A percentile compares a stretch with the other conserved stretches of the same genome.
phyloP scores from a whole-genome alignment of 2,113 vertebrate genomes.

The Dipodomys ordii region DNA sequence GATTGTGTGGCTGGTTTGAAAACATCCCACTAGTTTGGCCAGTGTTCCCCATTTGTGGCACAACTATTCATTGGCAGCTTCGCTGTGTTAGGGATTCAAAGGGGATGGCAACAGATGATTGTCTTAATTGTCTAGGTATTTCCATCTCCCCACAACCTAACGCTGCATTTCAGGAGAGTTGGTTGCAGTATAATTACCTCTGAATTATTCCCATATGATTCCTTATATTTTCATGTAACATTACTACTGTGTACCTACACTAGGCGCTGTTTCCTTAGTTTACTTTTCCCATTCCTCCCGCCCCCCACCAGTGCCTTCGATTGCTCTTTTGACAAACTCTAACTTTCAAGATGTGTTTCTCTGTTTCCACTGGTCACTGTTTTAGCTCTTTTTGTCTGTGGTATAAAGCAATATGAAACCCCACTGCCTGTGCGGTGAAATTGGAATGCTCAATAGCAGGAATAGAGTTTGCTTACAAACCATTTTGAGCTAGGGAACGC shows the following conservation, averaged over 20 bases:
- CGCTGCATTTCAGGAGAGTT: background rate
- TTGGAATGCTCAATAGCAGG: background rate
- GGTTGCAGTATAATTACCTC: background rate
- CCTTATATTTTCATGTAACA: background rate
- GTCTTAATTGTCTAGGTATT: background rate
- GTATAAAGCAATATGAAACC: background rate
- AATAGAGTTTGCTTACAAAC: background rate
- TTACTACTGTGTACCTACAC: background rate
- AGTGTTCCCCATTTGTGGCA: background rate
- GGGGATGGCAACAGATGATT: background rate
- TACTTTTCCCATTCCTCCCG: background rate
- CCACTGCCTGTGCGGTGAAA: background rate
- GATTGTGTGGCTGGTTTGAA: conserved; percentile 44
- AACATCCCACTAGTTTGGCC: background rate
- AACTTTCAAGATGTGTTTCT: conserved; percentile 16
- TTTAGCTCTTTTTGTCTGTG: background rate
- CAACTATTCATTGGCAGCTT: background rate
- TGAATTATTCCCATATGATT: background rate
- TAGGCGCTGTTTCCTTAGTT: conserved; percentile 21
- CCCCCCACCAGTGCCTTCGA: background rate
- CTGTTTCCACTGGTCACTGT: conserved; percentile 14
- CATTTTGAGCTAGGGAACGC: background rate
- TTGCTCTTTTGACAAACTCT: conserved; percentile 14
- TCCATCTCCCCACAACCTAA: background rate
- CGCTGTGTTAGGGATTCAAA: background rate